Evolutionary conservation across 2,797 vertebrate genomes (phyloP), one percentile per base, ranked within the genome.

Genomic region (Chlorospingus flavigularis): DNA sequence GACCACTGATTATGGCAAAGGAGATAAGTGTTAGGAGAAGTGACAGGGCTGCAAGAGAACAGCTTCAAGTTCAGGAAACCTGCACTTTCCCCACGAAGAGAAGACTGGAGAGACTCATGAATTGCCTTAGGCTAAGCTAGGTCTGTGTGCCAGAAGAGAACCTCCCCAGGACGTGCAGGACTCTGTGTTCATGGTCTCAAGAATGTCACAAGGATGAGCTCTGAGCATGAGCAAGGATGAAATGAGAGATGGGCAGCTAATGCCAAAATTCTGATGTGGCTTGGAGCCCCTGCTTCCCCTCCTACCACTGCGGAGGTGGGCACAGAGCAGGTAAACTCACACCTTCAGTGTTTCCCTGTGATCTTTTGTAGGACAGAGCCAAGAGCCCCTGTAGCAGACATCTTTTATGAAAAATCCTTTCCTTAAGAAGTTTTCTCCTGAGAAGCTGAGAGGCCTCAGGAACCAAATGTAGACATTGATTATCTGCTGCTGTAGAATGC

Each of bases 181-280:
- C 31, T 33, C 16, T 0, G 0, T n/a, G 40, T 24, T 51, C 57
- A 12, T 5, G 40, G 40, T 2, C 1, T 42, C 25, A 47, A 42
- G 17, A n/a, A 78, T 28, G 19, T 16, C 61, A 6, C 17, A 8
- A 42, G 7, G 25, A 31, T 21, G 39, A 21, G 2, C 31, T 88
- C 47, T 28, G 31, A 74, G 19, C 17, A 16, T 2, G 17, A 43
- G 11, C 0, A 0, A 45, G 30, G n/a, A 43, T 39, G 31, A 33
- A 86, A 54, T 2, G 8, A 48, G 11, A 68, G 19, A 53, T 13
- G 23, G 33, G n/a, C 15, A 92, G 11, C 37, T 66, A 21, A 19
- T 24, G 42, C 18, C 30, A 51, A 54, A 75, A 48, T 9, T 10
- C 14, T 3, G 0, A 14, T 3, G 16, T 35, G 17, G 6, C 5